Base-by-base conservation (phyloP, 2,797 vertebrate species). In the Coendou prehensilis region DNA sequence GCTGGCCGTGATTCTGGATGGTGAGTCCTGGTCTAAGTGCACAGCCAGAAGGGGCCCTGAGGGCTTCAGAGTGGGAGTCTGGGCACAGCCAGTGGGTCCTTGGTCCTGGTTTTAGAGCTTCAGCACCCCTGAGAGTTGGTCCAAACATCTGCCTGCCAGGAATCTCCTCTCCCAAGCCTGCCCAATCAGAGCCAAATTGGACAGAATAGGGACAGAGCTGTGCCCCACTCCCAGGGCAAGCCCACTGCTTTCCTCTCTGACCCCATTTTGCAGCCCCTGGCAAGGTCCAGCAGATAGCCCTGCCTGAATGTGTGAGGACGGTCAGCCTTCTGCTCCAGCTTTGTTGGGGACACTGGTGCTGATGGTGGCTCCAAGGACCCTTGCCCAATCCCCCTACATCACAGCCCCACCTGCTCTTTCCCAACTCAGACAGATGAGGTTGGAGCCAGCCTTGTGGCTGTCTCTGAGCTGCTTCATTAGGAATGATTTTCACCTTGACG, bases 401-500 rank as follows among this genome's bases (percentile, higher is more conserved):
- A 30, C 7, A 37, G 13, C 13, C 20, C 37, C 9, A 1, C 50
- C n/a, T 23, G 64, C 75, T 94, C n/a, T 71, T 33, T 28, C 86
- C 91, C 47, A 63, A 67, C 28, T 57, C 45, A 2, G 23, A 79
- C 54, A n/a, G n/a, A 33, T 1, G 15, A 75, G 50, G 15, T 63
- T 37, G 37, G 45, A 69, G 7, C 59, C 23, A 3, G 28, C 47
- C 52, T 37, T 69, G 3, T 20, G 0, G 67, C 83, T 57, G 13
- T 41, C 41, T 92, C n/a, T 13, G 28, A 76, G 57, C 57, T 33
- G 84, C 92, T 80, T 92, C 93, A 47, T 96, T 75, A 87, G 80
- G 87, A 94, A 87, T 54, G 91, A 89, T 94, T 97, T 95, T 85
- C 87, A 91, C 87, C 90, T 14, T 22, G 93, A 92, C 87, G 61